These are phyloP conservation scores for Otocyon megalotis DNA, from an alignment of 2,113 vertebrate genomes.

Conservation along the genomic window DNA sequence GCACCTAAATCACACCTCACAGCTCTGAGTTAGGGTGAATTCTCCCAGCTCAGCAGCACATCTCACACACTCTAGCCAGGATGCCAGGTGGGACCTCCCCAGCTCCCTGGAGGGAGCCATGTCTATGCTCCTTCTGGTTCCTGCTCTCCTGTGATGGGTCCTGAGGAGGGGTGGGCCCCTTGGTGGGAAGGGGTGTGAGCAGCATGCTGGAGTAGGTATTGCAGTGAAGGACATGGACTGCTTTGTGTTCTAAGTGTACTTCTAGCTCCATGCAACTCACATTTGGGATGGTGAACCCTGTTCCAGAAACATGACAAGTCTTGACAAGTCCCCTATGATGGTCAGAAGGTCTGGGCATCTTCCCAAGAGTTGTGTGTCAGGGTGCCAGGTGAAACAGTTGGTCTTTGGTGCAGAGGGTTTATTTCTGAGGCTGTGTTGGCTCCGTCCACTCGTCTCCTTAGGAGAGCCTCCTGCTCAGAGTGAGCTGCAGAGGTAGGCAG, in stretches of 20 bases:
- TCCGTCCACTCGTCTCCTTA: not conserved
- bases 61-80: not conserved
- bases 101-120: not conserved
- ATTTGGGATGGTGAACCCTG: not conserved
- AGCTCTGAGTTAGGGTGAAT: not conserved
- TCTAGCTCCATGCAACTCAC: not conserved
- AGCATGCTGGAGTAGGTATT: not conserved
- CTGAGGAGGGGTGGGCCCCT: not conserved
- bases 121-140: not conserved
- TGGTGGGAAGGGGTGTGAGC: not conserved
- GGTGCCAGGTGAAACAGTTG: too few relatives aligned
- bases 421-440: not conserved
- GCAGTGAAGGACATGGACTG: not conserved
- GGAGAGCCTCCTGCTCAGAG: not conserved
- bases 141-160: not conserved
- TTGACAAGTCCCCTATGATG: rapidly evolving
- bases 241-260: not conserved
- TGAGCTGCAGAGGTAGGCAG: rapidly evolving
- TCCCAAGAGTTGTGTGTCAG: not conserved
- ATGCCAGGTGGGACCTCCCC: not conserved
- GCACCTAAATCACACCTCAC: not conserved
- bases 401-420: not conserved
- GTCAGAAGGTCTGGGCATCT: not conserved
- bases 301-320: not conserved
- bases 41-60: not conserved